phyloP scores from a whole-genome alignment of 2,797 vertebrate genomes.

The Helostoma temminkii region DNA sequence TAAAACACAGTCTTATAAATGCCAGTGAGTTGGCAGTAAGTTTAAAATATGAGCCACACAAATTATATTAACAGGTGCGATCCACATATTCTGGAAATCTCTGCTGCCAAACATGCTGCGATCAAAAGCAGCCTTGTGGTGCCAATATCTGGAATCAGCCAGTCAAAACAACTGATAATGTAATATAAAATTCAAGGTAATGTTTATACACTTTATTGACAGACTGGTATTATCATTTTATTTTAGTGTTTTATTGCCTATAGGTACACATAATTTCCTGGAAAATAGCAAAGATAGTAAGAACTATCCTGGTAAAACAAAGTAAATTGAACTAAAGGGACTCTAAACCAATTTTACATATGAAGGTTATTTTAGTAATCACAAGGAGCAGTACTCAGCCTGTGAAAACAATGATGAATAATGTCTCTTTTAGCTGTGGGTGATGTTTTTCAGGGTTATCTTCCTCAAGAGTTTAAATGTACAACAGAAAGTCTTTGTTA shows the following conservation, averaged over 20 bases:
- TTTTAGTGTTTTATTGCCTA: not conserved
- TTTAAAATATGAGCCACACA: not conserved
- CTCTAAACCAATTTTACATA: slow-evolving; percentile 5
- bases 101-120: not conserved
- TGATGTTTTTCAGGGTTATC: not conserved
- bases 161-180: not conserved
- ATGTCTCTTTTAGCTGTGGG: not conserved
- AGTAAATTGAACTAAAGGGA: not conserved
- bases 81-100: not conserved
- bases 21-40: not conserved
- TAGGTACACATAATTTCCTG: not conserved
- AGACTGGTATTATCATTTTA: not conserved
- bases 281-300: not conserved
- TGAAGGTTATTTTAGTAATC: not conserved
- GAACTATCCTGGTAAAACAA: slow-evolving; percentile 1
- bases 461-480: not conserved
- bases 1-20: not conserved
- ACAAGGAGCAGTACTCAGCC: not conserved
- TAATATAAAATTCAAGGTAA: not conserved
- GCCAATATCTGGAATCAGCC: not conserved
- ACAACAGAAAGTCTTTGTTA: no score
- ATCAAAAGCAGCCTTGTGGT: not conserved
- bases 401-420: not conserved
- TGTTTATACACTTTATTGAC: not conserved
- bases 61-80: not conserved